Evolutionary conservation across 2,888 invertebrate genomes (phyloP).

Genomic region (Eueremaeus valkanovi): DNA sequence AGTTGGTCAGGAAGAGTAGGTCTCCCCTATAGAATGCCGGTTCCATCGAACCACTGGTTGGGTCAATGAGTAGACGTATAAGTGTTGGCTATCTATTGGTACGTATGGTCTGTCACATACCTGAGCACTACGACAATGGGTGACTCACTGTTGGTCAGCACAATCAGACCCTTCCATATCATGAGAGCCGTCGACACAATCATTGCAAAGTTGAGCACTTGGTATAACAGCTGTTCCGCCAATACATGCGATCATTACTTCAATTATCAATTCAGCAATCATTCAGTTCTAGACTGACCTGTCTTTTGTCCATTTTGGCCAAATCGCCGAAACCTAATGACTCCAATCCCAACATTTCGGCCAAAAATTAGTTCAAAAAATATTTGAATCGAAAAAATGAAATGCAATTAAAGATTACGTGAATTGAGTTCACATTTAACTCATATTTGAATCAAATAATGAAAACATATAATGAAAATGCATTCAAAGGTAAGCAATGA

Average conservation of each 20-base stretch:
- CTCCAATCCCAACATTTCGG: not conserved
- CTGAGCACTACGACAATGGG: slow-evolving; percentile 95
- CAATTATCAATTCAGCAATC: not conserved
- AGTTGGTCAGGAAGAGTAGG: slow-evolving; percentile 91
- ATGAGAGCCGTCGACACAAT: slow-evolving; percentile 98
- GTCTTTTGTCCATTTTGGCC: slow-evolving; percentile 95
- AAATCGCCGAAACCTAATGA: slow-evolving; percentile 74
- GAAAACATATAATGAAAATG: no score
- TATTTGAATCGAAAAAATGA: no score
- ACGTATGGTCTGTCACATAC: slow-evolving; percentile 54
- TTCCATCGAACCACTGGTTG: slow-evolving; percentile 90
- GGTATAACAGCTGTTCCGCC: slow-evolving; percentile 81
- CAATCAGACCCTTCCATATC: slow-evolving; percentile 99
- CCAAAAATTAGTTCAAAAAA: not conserved
- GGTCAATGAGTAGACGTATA: not conserved
- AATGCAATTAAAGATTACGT: no score
- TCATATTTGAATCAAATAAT: no score
- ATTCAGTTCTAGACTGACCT: slow-evolving; percentile 61
- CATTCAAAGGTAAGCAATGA: not conserved
- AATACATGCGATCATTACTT: not conserved
- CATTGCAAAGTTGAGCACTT: slow-evolving; percentile 98
- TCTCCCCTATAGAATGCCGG: slow-evolving; percentile 99
- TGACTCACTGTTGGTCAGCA: slow-evolving; percentile 96
- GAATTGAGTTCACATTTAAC: no score
- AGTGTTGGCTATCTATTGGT: not conserved